Base-by-base conservation (phyloP, 2,888 invertebrate species). In the Apocheima hispidaria region DNA sequence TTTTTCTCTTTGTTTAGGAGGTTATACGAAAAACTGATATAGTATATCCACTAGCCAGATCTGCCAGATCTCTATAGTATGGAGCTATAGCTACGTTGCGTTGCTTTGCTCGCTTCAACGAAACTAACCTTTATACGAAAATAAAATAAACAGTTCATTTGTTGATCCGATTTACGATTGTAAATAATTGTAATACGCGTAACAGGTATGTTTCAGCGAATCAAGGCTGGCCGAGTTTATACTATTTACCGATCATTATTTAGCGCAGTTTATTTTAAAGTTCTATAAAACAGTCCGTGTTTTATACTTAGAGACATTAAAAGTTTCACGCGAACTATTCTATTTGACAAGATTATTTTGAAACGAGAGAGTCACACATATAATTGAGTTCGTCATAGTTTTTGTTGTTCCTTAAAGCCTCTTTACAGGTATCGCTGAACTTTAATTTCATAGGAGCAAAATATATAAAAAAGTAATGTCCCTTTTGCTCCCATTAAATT, bases 151-250 rank as follows among this genome's bases (percentile, higher is more conserved):
- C 87, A 60, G 51, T 65, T 72, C 73, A 78, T 81, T 79, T 80
- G 81, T 83, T 80, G 72, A 77, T 75, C 66, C 77, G 77, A 87
- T 88, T 86, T 85, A 87, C 83, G 83, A 79, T 75, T 79, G 82
- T 86, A 87, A 87, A 89, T 88, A 84, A 84, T 82, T 84, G 82
- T 81, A 78, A 84, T 79, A 69, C 68, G 58, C 68, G 71, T 70
- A 74, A 74, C 78, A 57, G 65, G 70, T 77, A 69, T 69, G 79
- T 78, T 78, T 71, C 71, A 72, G 12, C 67, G 64, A 43, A 41
- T 63, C 79, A 82, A 83, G 81, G 83, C 49, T 61, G 41, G 3
- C 49, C 49, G 53, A 40, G 41, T 62, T 62, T 64, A 65, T 66
- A 71, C 67, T 70, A 73, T 78, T 69, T 65, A 61, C 70, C 63